These are phyloP conservation scores for Amblyteles armatorius DNA, from an alignment of 2,888 invertebrate genomes.

Conservation along the genomic window DNA sequence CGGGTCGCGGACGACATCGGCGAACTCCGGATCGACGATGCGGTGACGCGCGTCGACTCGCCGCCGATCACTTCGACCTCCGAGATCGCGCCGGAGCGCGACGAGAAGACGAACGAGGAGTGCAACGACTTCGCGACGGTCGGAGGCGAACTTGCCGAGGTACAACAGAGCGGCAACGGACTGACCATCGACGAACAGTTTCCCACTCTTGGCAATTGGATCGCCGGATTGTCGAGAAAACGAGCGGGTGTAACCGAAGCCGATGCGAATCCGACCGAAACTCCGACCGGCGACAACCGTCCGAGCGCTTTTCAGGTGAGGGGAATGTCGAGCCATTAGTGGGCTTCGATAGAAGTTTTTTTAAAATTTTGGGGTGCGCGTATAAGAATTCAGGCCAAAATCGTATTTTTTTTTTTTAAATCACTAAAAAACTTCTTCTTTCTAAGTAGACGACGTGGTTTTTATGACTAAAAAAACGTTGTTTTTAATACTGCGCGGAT, in stretches of 20 bases:
- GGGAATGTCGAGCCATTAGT: neutral
- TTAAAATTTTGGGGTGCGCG: no score
- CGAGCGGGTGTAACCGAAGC: conserved; percentile 9
- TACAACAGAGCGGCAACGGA: conserved; percentile 3
- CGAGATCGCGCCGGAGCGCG: conserved; percentile 1
- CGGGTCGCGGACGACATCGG: neutral
- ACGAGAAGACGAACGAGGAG: conserved; percentile 6
- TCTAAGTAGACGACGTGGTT: no score
- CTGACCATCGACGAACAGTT: conserved; percentile 76
- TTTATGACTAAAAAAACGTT: no score
- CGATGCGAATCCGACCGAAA: conserved; percentile 25
- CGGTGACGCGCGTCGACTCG: neutral
- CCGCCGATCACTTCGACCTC: conserved; percentile 42
- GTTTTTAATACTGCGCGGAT: no score
- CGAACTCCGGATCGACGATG: conserved; percentile 16
- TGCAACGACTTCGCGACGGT: conserved; percentile 32
- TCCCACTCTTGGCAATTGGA: conserved; percentile 80
- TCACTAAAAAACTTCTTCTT: no score
- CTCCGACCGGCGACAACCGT: conserved; percentile 34
- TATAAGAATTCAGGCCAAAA: no score
- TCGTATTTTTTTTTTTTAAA: no score
- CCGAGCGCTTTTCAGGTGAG: conserved; percentile 57
- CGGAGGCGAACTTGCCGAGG: conserved; percentile 7
- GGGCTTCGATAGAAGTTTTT: no score
- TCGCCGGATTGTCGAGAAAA: conserved; percentile 73